A percentile compares a stretch with the other conserved stretches of the same genome.
phyloP scores from a whole-genome alignment of 1,140 invertebrate species.

The Ostrea denselamellosa region DNA sequence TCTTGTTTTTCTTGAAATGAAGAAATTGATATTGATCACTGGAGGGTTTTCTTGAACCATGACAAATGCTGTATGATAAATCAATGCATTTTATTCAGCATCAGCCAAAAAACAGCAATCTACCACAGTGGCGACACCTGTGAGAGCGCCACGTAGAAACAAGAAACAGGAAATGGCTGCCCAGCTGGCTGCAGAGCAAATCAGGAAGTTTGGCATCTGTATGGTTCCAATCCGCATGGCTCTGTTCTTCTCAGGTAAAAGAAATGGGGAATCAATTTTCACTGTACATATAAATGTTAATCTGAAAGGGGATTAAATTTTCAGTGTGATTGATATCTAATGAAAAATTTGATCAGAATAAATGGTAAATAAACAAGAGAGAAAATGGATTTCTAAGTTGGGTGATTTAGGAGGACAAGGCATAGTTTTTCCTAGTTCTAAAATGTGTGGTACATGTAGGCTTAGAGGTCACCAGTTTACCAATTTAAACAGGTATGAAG shows the following conservation, averaged over 20 bases:
- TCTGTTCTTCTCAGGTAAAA: slow-evolving; percentile 72
- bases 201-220: slow-evolving; percentile 73
- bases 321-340: too few relatives aligned
- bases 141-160: slow-evolving; percentile 40
- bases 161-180: slow-evolving; percentile 66
- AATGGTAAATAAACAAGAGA: too few relatives aligned
- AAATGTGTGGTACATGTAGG: too few relatives aligned
- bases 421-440: too few relatives aligned
- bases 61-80: background rate
- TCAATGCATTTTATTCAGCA: background rate
- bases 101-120: background rate
- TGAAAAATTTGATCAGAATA: too few relatives aligned
- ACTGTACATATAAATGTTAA: too few relatives aligned
- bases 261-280: background rate
- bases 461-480: too few relatives aligned
- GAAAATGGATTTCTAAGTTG: too few relatives aligned
- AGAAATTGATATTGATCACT: too few relatives aligned
- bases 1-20: too few relatives aligned
- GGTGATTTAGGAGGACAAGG: too few relatives aligned
- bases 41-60: background rate
- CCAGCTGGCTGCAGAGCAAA: slow-evolving; percentile 66
- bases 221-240: slow-evolving; percentile 72
- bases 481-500: slow-evolving; percentile 62
- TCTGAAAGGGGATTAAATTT: too few relatives aligned
- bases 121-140: background rate